A percentile compares a stretch with the other conserved stretches of the same genome.
These are phyloP conservation scores for Sabellastarte sp. DNA, from an alignment of 2,888 invertebrate species.

Conservation along the genomic window DNA sequence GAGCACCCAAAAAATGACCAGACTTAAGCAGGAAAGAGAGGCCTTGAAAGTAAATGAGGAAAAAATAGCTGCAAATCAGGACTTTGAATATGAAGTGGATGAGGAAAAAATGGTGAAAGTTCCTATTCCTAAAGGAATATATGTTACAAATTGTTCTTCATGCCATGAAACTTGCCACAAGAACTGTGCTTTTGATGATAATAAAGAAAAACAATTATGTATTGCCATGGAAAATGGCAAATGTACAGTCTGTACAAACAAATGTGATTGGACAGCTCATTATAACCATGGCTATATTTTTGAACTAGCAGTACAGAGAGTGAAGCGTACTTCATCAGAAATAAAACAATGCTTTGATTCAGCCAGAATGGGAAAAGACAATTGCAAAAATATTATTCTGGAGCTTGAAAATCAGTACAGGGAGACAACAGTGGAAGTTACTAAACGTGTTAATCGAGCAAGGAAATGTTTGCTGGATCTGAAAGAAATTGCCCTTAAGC, in stretches of 20 bases:
- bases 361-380: no score
- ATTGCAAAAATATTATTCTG: no score
- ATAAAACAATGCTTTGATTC: no score
- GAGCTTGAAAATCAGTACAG: not conserved
- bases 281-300: no score
- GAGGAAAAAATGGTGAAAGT: not conserved
- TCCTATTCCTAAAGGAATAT: not conserved
- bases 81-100: not conserved
- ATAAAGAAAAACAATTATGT: not conserved
- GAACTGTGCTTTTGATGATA: not conserved
- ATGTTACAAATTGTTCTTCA: not conserved
- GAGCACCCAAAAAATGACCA: not conserved
- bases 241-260: not conserved
- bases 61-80: not conserved
- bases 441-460: not conserved
- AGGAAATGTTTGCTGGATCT: not conserved
- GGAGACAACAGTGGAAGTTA: not conserved
- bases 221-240: not conserved
- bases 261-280: not conserved
- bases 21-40: not conserved
- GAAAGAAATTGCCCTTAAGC: not conserved
- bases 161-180: not conserved
- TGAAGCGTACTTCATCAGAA: no score
- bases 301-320: no score
- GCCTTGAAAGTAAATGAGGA: not conserved